Conservation (phyloP, 2,113 vertebrate species). For the Ibidorhyncha struthersii region DNA sequence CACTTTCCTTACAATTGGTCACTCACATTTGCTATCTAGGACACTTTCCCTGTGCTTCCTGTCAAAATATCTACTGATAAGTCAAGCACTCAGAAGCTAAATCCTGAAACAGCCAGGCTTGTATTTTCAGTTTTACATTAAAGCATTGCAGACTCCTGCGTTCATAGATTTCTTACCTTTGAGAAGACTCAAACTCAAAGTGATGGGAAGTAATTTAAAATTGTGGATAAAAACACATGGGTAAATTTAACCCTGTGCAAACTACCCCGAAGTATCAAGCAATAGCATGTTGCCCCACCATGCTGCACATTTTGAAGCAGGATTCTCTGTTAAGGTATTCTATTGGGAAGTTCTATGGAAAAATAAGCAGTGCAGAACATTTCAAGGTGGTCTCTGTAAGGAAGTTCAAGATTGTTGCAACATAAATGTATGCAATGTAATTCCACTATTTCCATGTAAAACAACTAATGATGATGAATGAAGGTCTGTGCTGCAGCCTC, state of each 20-base stretch:
- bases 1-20: conserved; percentile 24
- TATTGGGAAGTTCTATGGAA: not conserved
- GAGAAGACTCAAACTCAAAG: not conserved
- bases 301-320: not conserved
- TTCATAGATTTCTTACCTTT: conserved; percentile 5
- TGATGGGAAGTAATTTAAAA: not conserved
- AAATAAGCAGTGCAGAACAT: not conserved
- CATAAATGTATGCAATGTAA: not conserved
- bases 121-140: conserved; percentile 37
- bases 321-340: not conserved
- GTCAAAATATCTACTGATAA: conserved; percentile 15
- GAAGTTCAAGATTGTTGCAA: not conserved
- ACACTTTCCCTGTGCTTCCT: conserved; percentile 10
- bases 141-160: not conserved
- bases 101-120: not conserved
- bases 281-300: not conserved
- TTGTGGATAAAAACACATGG: not conserved
- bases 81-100: conserved; percentile 11
- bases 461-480: not conserved
- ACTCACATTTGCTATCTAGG: conserved; percentile 18
- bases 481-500: not conserved
- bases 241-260: not conserved
- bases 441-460: not conserved
- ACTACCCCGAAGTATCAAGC: not conserved
- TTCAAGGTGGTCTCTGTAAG: not conserved